A percentile compares a stretch with the other conserved stretches of the same genome.
Conservation (phyloP, 1,140 invertebrate species). For the Octopus bimaculoides region DNA sequence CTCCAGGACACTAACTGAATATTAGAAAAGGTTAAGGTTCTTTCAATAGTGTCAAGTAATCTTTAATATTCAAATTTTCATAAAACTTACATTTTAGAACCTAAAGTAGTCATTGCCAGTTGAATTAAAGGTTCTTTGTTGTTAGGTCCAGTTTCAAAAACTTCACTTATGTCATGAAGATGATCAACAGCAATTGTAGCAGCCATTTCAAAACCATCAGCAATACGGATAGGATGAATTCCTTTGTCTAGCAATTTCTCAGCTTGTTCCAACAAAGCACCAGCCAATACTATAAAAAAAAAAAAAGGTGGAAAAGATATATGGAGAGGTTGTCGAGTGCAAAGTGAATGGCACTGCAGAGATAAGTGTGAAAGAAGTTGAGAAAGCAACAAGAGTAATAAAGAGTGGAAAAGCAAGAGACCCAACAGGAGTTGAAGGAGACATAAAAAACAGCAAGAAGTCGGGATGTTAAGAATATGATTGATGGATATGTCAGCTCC, state of each 20-base stretch:
- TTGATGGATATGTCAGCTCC: no score
- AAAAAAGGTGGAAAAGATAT: background rate
- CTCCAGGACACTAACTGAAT: no score
- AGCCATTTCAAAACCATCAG: constrained; percentile 98
- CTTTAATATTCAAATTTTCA: background rate
- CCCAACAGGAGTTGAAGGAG: no score
- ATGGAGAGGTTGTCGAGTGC: no score
- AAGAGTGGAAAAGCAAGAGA: no score
- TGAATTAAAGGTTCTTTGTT: constrained; percentile 85
- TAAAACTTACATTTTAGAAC: constrained; percentile 88
- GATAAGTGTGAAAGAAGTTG: no score
- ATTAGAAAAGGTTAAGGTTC: no score
- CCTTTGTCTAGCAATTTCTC: constrained; percentile 90
- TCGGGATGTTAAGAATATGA: no score
- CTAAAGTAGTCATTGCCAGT: constrained; percentile 96
- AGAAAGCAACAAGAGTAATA: no score
- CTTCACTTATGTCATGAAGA: constrained; percentile 84
- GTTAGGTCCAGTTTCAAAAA: constrained; percentile 79
- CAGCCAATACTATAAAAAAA: constrained; percentile 68
- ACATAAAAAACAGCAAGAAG: no score
- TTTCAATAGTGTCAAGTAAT: no score
- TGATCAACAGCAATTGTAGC: constrained; percentile 85
- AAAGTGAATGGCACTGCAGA: no score
- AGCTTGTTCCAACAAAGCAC: constrained; percentile 94
- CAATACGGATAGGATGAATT: constrained; percentile 98